A percentile compares a stretch with the other conserved stretches of the same genome.
Conservation (phyloP, 1,140 invertebrate genomes). For the Drosophila parvula region DNA sequence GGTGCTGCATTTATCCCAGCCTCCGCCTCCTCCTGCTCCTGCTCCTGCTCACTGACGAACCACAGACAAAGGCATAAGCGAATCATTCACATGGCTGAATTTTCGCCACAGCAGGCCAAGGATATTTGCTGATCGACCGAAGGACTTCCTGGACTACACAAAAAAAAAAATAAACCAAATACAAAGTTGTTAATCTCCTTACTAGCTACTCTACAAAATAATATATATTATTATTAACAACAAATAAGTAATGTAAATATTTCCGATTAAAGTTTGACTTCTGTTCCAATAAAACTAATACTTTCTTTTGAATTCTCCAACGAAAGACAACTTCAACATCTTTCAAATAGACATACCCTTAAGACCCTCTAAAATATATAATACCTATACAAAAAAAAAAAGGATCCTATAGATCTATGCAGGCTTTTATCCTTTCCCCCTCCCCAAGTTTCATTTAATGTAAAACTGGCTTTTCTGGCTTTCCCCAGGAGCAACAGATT, state of each 20-base stretch:
- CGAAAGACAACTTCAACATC: neutral
- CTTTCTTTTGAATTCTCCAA: no score
- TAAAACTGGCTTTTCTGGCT: neutral
- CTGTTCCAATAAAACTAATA: no score
- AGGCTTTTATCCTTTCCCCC: neutral
- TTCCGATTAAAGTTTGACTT: no score
- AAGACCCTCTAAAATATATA: neutral
- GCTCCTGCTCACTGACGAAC: conserved; percentile 64
- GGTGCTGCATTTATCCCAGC: conserved; percentile 28
- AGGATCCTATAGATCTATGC: neutral
- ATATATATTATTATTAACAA: no score
- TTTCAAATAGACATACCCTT: neutral
- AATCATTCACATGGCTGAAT: conserved; percentile 82
- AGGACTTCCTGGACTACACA: conserved; percentile 5
- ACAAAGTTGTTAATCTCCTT: neutral
- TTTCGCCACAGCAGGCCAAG: conserved; percentile 41
- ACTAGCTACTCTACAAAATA: no score
- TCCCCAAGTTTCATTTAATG: conserved; percentile 7
- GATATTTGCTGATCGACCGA: conserved; percentile 27
- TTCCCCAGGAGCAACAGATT: conserved; percentile 62
- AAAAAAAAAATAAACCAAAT: neutral
- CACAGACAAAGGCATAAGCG: conserved; percentile 82
- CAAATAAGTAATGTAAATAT: no score
- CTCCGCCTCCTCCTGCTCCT: conserved; percentile 23
- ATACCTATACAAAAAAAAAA: neutral